Evolutionary conservation across 2,797 vertebrate genomes (phyloP).

Genomic region (Protonibea diacanthus): DNA sequence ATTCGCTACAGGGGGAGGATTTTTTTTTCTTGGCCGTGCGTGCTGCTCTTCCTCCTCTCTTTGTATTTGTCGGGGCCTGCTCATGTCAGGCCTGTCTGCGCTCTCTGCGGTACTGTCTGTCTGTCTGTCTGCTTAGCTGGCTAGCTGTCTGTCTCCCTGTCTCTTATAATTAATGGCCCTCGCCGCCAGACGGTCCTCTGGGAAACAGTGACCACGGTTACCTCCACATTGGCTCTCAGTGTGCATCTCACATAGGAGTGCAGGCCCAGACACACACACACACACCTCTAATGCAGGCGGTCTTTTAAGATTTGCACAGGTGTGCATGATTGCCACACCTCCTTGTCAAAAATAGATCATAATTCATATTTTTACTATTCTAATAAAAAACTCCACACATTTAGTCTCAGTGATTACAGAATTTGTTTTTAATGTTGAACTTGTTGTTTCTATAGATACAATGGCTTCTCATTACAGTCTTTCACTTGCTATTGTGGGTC

Average conservation of each 20-base stretch:
- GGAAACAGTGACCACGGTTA: constrained; percentile 76
- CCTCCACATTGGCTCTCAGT: constrained; percentile 68
- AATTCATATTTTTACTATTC: constrained; percentile 13
- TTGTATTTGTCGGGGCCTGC: constrained; percentile 82
- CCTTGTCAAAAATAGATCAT: neutral
- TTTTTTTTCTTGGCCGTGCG: constrained; percentile 70
- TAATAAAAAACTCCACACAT: neutral
- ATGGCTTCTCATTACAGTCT: neutral
- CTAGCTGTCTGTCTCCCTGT: constrained; percentile 76
- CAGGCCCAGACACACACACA: constrained; percentile 35
- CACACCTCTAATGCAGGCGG: neutral
- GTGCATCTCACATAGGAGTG: constrained; percentile 55
- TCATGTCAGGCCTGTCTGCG: constrained; percentile 80
- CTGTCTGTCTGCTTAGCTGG: constrained; percentile 63
- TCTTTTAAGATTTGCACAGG: constrained; percentile 15
- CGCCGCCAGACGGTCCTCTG: constrained; percentile 72
- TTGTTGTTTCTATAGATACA: neutral
- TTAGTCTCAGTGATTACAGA: neutral
- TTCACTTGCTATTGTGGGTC: neutral
- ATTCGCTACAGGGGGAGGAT: constrained; percentile 69
- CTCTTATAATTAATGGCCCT: constrained; percentile 81
- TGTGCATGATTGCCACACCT: neutral
- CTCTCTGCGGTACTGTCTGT: constrained; percentile 83
- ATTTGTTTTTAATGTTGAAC: neutral
- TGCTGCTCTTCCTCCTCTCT: constrained; percentile 74